Conservation (phyloP, 2,113 vertebrate species). For the Microcebus griseorufus region DNA sequence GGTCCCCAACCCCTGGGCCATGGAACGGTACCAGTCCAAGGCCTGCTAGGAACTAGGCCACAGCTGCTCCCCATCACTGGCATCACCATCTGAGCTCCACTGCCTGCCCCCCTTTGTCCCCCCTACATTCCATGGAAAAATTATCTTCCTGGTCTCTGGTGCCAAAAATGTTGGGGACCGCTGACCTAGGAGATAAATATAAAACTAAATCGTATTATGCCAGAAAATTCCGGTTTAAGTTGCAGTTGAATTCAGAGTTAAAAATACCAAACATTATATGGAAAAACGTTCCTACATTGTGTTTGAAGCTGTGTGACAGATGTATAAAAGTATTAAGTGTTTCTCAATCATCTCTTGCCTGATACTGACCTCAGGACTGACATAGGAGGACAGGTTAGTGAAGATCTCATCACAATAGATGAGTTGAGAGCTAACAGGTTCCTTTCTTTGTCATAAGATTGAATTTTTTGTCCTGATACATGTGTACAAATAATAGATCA, state of each 20-base stretch:
- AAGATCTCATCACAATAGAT: not conserved
- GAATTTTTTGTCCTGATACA: not conserved
- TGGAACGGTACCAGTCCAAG: no score
- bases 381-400: not conserved
- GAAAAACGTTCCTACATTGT: not conserved
- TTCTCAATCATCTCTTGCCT: not conserved
- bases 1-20: no score
- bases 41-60: no score
- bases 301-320: not conserved
- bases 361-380: not conserved
- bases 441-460: not conserved
- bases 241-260: not conserved
- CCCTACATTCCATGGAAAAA: no score
- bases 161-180: no score
- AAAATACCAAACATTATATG: not conserved
- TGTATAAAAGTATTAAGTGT: not conserved
- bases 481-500: not conserved
- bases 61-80: no score
- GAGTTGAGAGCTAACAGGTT: not conserved
- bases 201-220: not conserved
- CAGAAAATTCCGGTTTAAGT: slow-evolving; percentile 18
- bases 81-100: no score
- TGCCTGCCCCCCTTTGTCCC: no score
- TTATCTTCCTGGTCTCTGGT: no score
- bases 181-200: not conserved